Conservation (phyloP, 2,888 invertebrate species). For the Euphydryas editha region DNA sequence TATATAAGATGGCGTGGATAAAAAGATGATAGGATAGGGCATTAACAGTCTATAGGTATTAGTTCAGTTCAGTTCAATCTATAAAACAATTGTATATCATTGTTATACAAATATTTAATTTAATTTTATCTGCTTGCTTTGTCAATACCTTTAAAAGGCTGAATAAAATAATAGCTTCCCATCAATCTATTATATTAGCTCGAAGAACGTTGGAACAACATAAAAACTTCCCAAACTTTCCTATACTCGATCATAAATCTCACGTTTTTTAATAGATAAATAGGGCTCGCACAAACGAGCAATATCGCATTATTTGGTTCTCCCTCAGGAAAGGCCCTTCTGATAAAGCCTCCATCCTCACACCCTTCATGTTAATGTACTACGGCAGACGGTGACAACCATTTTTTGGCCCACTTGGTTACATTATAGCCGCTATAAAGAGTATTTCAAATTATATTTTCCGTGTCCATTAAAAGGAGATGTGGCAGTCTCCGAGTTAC, state of each 20-base stretch:
- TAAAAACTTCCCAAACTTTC: slow-evolving; percentile 80
- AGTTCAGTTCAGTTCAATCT: too few relatives aligned
- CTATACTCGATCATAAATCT: slow-evolving; percentile 78
- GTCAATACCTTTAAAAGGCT: slow-evolving; percentile 46
- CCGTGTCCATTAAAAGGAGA: slow-evolving; percentile 80
- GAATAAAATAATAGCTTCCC: slow-evolving; percentile 62
- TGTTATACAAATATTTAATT: neutral
- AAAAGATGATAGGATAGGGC: too few relatives aligned
- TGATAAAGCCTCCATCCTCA: slow-evolving; percentile 82
- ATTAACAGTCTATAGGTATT: too few relatives aligned
- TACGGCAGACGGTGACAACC: slow-evolving; percentile 83
- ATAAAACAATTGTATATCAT: neutral
- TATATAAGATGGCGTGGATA: too few relatives aligned
- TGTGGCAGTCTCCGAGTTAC: slow-evolving; percentile 65
- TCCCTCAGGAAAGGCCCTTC: slow-evolving; percentile 83
- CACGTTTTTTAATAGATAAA: slow-evolving; percentile 83
- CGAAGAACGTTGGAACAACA: slow-evolving; percentile 71
- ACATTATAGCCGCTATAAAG: slow-evolving; percentile 81
- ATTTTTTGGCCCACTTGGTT: slow-evolving; percentile 83
- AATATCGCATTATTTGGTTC: slow-evolving; percentile 83
- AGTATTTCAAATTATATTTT: slow-evolving; percentile 83
- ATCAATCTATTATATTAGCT: slow-evolving; percentile 79
- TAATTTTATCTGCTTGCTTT: neutral
- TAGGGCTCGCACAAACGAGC: slow-evolving; percentile 83
- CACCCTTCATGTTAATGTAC: slow-evolving; percentile 83